Percentiles rank a stretch among this genome's conserved stretches.
Conservation (phyloP, 2,888 invertebrate genomes). For the Xylophagus ater region DNA sequence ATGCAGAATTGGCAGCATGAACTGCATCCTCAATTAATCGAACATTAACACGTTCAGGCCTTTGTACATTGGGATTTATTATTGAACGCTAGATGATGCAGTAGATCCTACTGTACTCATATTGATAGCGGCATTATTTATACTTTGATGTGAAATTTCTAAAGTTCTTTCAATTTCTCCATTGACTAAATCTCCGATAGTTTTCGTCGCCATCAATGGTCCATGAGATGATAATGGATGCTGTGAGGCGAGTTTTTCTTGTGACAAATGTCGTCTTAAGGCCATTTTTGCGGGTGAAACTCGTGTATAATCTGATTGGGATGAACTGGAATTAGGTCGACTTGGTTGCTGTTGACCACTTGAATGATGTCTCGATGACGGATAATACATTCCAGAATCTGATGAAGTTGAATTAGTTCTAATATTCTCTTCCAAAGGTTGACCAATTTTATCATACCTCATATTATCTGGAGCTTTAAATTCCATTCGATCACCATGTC, state of each 20-base stretch:
- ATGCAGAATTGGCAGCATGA: constrained; percentile 13
- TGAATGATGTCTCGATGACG: constrained; percentile 18
- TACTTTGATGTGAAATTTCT: constrained; percentile 79
- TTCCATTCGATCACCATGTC: constrained; percentile 17
- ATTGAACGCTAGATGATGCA: constrained; percentile 39
- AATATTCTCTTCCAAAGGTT: constrained; percentile 20
- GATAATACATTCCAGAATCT: constrained; percentile 31
- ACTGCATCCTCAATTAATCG: constrained; percentile 37
- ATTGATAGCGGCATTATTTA: constrained; percentile 78
- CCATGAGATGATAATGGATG: constrained; percentile 29
- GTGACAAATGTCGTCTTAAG: constrained; percentile 71
- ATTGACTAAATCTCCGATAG: constrained; percentile 79
- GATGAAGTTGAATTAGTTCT: constrained; percentile 35
- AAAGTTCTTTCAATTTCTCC: constrained; percentile 81
- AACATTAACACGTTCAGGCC: constrained; percentile 48
- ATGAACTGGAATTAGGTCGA: constrained; percentile 36
- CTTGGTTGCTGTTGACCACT: constrained; percentile 27
- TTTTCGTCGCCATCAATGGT: constrained; percentile 51
- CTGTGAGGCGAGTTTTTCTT: constrained; percentile 64
- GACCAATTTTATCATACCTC: constrained; percentile 16
- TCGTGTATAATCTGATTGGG: constrained; percentile 54
- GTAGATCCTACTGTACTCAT: constrained; percentile 54
- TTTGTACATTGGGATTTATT: constrained; percentile 46
- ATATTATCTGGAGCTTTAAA: constrained; percentile 21
- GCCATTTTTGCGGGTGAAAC: constrained; percentile 85